Percentiles rank a stretch among this genome's conserved stretches.
Evolutionary conservation across 2,888 invertebrate species (phyloP).

Genomic region (Polydrusus cervinus): DNA sequence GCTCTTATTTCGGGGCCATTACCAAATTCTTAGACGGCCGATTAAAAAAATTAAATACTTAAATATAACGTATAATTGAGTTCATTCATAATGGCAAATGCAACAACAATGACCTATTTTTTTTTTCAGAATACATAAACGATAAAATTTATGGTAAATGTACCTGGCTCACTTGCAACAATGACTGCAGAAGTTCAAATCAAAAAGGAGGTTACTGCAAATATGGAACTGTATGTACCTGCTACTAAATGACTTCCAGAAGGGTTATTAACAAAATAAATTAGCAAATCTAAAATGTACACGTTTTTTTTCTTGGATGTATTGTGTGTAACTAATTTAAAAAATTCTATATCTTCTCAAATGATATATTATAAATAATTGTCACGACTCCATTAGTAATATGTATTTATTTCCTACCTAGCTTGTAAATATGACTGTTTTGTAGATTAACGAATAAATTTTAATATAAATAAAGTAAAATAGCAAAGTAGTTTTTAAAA

Average conservation of each 20-base stretch:
- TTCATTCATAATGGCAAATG: neutral
- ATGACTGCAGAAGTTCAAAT: conserved; percentile 25
- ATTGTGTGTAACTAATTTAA: neutral
- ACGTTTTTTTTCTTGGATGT: too few relatives aligned
- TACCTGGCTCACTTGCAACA: conserved; percentile 32
- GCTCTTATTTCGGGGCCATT: too few relatives aligned
- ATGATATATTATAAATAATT: neutral
- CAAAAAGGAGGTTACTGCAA: conserved; percentile 42
- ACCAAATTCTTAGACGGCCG: too few relatives aligned
- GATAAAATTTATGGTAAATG: conserved; percentile 36
- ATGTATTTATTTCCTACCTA: neutral
- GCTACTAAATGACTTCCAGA: conserved; percentile 20
- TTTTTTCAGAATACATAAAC: conserved; percentile 34
- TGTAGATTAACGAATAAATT: neutral
- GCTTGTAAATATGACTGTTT: conserved; percentile 1
- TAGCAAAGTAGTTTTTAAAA: neutral
- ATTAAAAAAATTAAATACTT: too few relatives aligned
- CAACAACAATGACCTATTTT: neutral
- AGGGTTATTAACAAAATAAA: neutral
- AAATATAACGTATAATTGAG: too few relatives aligned
- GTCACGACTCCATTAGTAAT: neutral
- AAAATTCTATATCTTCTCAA: neutral
- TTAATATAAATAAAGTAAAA: neutral
- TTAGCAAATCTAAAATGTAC: neutral
- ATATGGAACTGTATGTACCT: conserved; percentile 39